These are phyloP conservation scores for Misgurnus mizolepis DNA, from an alignment of 2,113 vertebrate genomes.

Conservation along the genomic window DNA sequence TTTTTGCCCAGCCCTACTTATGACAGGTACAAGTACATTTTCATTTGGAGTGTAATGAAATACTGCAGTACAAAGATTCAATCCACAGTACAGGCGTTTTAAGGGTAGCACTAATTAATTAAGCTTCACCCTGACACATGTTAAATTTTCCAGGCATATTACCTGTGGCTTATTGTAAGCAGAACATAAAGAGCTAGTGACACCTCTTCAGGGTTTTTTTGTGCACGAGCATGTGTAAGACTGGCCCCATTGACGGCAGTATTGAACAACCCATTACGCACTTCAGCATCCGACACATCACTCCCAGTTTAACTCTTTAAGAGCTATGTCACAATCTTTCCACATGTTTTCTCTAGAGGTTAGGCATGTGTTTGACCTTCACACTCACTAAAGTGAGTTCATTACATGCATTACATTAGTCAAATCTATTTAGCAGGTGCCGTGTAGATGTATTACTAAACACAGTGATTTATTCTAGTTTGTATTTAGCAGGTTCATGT, in stretches of 20 bases:
- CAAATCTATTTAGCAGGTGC: neutral
- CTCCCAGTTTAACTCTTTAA: neutral
- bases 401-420: neutral
- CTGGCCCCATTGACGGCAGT: slow-evolving; percentile 9
- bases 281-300: slow-evolving; percentile 15
- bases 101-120: neutral
- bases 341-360: slow-evolving; percentile 22
- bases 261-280: slow-evolving; percentile 13
- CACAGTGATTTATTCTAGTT: neutral
- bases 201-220: neutral
- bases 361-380: slow-evolving; percentile 15
- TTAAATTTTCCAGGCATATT: neutral
- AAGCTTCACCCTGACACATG: neutral
- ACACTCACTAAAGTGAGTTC: neutral
- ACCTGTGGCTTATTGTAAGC: neutral
- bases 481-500: neutral
- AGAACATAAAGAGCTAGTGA: neutral
- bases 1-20: no score
- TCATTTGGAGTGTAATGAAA: no score
- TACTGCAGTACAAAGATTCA: no score
- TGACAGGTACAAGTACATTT: no score
- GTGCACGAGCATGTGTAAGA: neutral
- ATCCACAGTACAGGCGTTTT: neutral
- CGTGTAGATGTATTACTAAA: neutral
- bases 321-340: slow-evolving; percentile 27